Base-by-base conservation (phyloP, 2,888 invertebrate species). In the Acanthacorydalis orientalis region DNA sequence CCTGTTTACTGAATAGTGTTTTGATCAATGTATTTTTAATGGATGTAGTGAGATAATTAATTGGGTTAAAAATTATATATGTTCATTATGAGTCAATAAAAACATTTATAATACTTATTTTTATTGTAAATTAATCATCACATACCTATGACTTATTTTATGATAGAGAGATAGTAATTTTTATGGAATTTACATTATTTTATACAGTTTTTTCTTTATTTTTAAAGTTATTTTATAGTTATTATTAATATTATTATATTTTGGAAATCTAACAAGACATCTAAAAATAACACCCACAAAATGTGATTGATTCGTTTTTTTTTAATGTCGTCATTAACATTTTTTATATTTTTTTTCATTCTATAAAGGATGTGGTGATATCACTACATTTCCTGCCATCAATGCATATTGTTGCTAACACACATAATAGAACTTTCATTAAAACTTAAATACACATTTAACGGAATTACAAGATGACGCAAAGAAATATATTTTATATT, bases 231-330 rank as follows among this genome's bases (percentile, higher is more conserved):
- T 52, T 51, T 53, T 55, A 53, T 51, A 54, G 51, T 56, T 56
- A 56, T 58, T 58, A 60, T 57, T 56, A 53, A 57, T 59, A 58
- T 56, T 59, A 58, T 56, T 58, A 61, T 60, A 56, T 61, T 64
- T 59, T 59, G 60, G 60, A 62, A 62, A 62, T 64, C 63, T 64
- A 65, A 64, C 60, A 53, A 64, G 61, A 64, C 62, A 63, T 64
- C 64, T 65, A 64, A 64, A 64, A 64, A 64, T 64, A 64, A 65
- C 64, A 64, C 59, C 61, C 60, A 52, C 48, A 48, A 50, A 50
- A 44, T 52, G 23, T 23, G 50, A 32, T 42, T 12, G 31, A 14
- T 42, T 23, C 14, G 37, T 37, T 37, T 37, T 2, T 37, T 12
- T 12, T 37, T 37, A 4, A 23, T 23, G 23, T 23, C 6, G n/a